Base-by-base conservation (phyloP, 2,888 invertebrate genomes). In the Venusia cambrica region DNA sequence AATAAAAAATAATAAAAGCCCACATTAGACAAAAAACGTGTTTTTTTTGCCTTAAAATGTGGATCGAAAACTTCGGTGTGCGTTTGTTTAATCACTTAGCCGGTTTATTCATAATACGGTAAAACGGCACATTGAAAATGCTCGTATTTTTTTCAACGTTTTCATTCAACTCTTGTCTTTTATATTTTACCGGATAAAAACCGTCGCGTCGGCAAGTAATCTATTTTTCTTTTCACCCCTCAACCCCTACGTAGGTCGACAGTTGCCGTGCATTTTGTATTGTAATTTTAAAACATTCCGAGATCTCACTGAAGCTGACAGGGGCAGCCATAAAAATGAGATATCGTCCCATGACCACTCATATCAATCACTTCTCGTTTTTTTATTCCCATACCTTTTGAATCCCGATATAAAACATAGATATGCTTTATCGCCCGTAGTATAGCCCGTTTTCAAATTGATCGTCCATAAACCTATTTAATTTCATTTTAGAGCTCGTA, bases 231-330 rank as follows among this genome's bases (percentile, higher is more conserved):
- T 37, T 17, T 19, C 20, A 20, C 25, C 25, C n/a, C 20, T 29
- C 25, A 32, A 27, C 27, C 36, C 27, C 19, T 35, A 46, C 45
- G 32, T 37, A 34, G 43, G 46, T 37, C 28, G 41, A 41, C 45
- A 48, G 40, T 32, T 41, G 36, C 24, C 19, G 24, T 31, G 17
- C 36, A 38, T 38, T 38, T 26, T 31, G 24, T 37, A 36, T 38
- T 34, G 36, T 37, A 49, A 37, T 54, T 52, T 62, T 55, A 52
- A 46, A 57, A 57, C 47, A 46, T 36, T 37, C 34, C n/a, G n/a
- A n/a, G 21, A 38, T 40, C 38, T 38, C 47, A 48, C 43, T 49
- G 54, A 30, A 39, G 49, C 33, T 51, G 56, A 45, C 55, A 46
- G 38, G 29, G 31, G 22, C 31, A 45, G 49, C 39, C 28, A 42